These are phyloP conservation scores for Glaucopsyche alexis DNA, from an alignment of 2,888 invertebrate species.

Conservation along the genomic window DNA sequence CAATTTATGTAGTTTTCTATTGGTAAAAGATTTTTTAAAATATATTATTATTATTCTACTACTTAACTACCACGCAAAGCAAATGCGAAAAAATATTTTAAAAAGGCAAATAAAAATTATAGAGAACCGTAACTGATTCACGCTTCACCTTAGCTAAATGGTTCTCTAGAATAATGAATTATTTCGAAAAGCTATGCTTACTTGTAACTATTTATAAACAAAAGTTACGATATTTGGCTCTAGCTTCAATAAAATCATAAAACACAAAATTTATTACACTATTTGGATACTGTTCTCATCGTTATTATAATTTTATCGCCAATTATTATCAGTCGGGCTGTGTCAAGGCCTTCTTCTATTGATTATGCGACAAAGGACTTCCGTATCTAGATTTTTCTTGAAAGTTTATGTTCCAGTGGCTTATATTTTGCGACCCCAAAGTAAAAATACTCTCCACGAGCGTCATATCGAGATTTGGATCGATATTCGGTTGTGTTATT, in stretches of 20 bases:
- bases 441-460: conserved; percentile 57
- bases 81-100: too few relatives aligned
- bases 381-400: background rate
- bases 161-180: background rate
- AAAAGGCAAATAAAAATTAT: background rate
- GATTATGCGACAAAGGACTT: background rate
- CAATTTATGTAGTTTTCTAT: too few relatives aligned
- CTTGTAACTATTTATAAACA: background rate
- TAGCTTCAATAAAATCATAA: background rate
- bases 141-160: background rate
- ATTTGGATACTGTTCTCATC: background rate
- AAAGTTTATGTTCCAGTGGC: conserved; percentile 54
- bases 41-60: too few relatives aligned
- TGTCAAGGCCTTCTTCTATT: background rate
- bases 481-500: conserved; percentile 62
- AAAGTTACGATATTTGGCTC: background rate
- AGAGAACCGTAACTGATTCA: background rate
- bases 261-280: background rate
- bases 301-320: conserved; percentile 7
- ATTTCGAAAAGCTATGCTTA: background rate
- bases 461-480: conserved; percentile 62
- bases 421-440: conserved; percentile 61
- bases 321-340: background rate
- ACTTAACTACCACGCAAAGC: too few relatives aligned
- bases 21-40: too few relatives aligned